Conservation (phyloP, 2,797 vertebrate genomes). For the Chaenodraco wilsoni region DNA sequence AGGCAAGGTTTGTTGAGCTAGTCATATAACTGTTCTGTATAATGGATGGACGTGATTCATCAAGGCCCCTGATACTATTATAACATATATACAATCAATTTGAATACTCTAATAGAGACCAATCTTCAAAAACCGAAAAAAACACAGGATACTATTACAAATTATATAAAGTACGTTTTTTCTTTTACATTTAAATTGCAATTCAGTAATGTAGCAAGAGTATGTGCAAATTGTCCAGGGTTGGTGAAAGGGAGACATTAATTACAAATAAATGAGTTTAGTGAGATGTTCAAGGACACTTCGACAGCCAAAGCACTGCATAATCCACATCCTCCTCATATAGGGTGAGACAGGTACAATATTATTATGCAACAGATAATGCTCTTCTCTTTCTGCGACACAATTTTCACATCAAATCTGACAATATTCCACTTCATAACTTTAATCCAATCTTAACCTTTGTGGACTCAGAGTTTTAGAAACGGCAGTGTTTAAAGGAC, state of each 20-base stretch:
- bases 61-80: background rate
- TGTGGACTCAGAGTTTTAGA: background rate
- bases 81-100: too few relatives aligned
- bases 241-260: too few relatives aligned
- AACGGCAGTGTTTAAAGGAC: constrained; percentile 12
- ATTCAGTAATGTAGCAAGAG: too few relatives aligned
- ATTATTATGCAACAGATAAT: background rate
- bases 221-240: too few relatives aligned
- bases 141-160: too few relatives aligned
- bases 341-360: background rate
- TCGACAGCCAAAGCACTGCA: background rate
- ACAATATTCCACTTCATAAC: background rate
- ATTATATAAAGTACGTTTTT: too few relatives aligned
- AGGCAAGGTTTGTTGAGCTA: background rate
- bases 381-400: background rate
- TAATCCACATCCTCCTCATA: constrained; percentile 5
- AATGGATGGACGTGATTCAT: constrained; percentile 9
- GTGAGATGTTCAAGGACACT: background rate
- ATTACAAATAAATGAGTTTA: background rate
- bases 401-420: background rate
- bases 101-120: too few relatives aligned
- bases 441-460: background rate
- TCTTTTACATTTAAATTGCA: too few relatives aligned
- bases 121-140: too few relatives aligned
- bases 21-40: background rate